Percentiles rank a stretch among this genome's conserved stretches.
Conservation (phyloP, 1,140 invertebrate genomes). For the Nebria ingens region DNA sequence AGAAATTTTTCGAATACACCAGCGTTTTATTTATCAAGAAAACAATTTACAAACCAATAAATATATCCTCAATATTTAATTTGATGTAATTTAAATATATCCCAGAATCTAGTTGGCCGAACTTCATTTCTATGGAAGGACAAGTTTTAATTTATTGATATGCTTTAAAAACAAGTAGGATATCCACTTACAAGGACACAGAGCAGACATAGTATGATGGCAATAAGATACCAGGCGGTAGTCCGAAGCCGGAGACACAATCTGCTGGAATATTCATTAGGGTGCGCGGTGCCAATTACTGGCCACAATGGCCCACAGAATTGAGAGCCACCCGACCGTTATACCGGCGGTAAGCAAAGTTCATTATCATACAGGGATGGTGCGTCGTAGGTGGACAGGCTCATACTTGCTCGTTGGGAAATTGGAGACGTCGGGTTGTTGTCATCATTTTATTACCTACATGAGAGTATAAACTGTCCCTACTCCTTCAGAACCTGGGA, state of each 20-base stretch:
- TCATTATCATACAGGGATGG: slow-evolving; percentile 2
- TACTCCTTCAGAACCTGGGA: too few species aligned
- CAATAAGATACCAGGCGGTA: neutral
- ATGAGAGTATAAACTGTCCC: neutral
- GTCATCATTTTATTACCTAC: neutral
- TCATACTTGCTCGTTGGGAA: neutral
- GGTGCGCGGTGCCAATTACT: slow-evolving; percentile 2
- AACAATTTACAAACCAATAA: too few species aligned
- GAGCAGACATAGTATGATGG: neutral
- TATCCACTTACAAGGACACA: neutral
- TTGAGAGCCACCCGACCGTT: neutral
- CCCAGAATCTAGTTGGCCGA: too few species aligned
- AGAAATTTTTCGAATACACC: too few species aligned
- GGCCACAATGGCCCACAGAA: slow-evolving; percentile 2
- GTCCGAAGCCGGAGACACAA: neutral
- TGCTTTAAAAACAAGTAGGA: neutral
- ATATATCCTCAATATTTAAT: too few species aligned
- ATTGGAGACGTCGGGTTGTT: neutral
- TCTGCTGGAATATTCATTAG: slow-evolving; percentile 4
- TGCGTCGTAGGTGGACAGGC: neutral
- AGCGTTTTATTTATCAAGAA: too few species aligned
- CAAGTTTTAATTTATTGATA: too few species aligned
- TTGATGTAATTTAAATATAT: too few species aligned
- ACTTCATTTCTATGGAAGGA: too few species aligned
- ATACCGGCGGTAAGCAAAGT: slow-evolving; percentile 4